These are phyloP conservation scores for Acholoe squamosa DNA, from an alignment of 2,888 invertebrate genomes.

Conservation along the genomic window DNA sequence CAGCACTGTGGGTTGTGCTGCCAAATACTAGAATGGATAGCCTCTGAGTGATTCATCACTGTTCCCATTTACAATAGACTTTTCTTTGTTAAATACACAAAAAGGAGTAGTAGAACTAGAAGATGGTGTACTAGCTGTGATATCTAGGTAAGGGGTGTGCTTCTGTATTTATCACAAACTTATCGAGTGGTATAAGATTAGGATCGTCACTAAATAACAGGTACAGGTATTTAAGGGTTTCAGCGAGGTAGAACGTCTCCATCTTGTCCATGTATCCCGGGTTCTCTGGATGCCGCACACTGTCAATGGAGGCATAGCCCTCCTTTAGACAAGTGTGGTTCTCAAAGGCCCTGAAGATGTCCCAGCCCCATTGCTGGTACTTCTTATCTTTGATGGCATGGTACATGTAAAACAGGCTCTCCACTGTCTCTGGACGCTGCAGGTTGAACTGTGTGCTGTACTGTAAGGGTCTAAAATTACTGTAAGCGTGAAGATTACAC, in stretches of 20 bases:
- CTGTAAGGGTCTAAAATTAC: too few relatives aligned
- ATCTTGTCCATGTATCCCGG: slow-evolving; percentile 92
- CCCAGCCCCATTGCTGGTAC: slow-evolving; percentile 99
- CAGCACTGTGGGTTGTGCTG: too few relatives aligned
- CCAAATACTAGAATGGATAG: neutral
- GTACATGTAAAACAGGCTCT: slow-evolving; percentile 98
- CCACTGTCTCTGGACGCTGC: slow-evolving; percentile 97
- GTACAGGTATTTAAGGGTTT: slow-evolving; percentile 98
- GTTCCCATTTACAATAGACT: neutral
- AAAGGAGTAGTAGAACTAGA: neutral
- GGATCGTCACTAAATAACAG: slow-evolving; percentile 94
- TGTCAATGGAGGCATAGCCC: slow-evolving; percentile 96
- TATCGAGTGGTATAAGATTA: slow-evolving; percentile 81
- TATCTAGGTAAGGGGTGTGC: slow-evolving; percentile 95
- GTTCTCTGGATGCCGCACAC: slow-evolving; percentile 91
- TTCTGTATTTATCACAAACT: slow-evolving; percentile 97
- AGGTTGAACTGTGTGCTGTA: slow-evolving; percentile 96
- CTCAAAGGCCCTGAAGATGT: slow-evolving; percentile 95
- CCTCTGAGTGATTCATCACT: neutral
- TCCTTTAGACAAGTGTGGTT: slow-evolving; percentile 89
- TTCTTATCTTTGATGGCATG: slow-evolving; percentile 96
- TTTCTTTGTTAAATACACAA: neutral
- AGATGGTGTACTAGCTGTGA: slow-evolving; percentile 56
- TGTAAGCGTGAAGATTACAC: too few relatives aligned
- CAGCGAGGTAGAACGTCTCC: slow-evolving; percentile 98